Base-by-base conservation (phyloP, 2,888 invertebrate species). In the Halocaridina rubra region DNA sequence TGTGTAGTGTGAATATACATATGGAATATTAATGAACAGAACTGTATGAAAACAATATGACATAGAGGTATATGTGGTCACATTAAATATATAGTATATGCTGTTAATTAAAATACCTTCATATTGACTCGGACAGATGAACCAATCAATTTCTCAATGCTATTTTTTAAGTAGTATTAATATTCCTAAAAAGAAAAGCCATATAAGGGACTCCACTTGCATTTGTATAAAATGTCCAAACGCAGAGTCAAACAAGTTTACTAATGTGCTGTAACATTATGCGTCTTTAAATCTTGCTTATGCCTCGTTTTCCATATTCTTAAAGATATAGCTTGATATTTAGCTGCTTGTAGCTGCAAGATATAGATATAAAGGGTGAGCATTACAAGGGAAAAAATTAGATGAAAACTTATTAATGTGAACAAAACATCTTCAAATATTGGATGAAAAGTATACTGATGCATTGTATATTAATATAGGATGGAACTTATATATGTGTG, bases 341-440 rank as follows among this genome's bases (percentile, higher is more conserved):
- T 84, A 84, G 57, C 82, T 84, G 78, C 72, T 84, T 8, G 82
- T 75, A 39, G 82, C 82, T 84, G 82, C 10, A 78, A 74, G 8
- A 13, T n/a, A n/a, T n/a, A n/a, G n/a, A n/a, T n/a, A n/a, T n/a
- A n/a, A n/a, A n/a, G n/a, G n/a, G n/a, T n/a, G n/a, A n/a, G n/a
- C n/a, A n/a, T n/a, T n/a, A n/a, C n/a, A n/a, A n/a, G n/a, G n/a
- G 32, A 30, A 8, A 46, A 69, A 3, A 27, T 59, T 64, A 57
- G 10, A 27, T 30, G 22, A 33, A 24, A 61, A 61, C 19, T 10
- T 61, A 10, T 19, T 61, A 10, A 10, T 27, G 27, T 24, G 5
- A 72, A 72, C 7, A 72, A 22, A 13, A 29, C 39, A 33, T 3
- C 8, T 13, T 22, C 10, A 64, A 13, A 64, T n/a, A 10, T 64